phyloP scores from a whole-genome alignment of 2,113 vertebrate species.

The Callaeas wilsoni region DNA sequence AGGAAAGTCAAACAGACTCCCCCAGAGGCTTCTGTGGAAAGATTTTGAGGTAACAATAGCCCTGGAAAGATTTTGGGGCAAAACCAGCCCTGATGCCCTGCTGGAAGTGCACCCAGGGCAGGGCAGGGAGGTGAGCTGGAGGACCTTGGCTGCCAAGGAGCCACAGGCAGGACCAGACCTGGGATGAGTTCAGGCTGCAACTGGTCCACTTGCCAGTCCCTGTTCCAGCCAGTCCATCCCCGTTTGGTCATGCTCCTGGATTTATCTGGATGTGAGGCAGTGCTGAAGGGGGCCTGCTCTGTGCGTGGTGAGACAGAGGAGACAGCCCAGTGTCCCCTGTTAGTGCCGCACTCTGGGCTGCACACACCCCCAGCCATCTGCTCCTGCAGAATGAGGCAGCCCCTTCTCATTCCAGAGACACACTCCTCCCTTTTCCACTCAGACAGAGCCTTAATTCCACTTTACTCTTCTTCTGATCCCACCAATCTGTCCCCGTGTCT shows the following conservation, averaged over 20 bases:
- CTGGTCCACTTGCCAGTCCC: background rate
- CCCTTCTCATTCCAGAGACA: background rate
- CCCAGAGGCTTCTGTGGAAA: background rate
- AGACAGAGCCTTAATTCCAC: background rate
- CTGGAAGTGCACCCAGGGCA: background rate
- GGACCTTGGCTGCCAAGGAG: background rate
- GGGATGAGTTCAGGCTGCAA: background rate
- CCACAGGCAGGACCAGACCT: background rate
- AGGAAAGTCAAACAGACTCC: background rate
- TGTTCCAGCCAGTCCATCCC: background rate
- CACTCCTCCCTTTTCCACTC: background rate
- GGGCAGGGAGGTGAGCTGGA: background rate
- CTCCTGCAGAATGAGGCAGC: accelerated
- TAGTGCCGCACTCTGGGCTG: background rate
- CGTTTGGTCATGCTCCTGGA: background rate
- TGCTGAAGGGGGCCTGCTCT: background rate
- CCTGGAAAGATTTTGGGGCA: background rate
- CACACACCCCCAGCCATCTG: background rate
- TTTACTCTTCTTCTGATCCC: background rate
- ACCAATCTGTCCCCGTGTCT: background rate
- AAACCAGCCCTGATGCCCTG: background rate
- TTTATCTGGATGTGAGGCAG: background rate
- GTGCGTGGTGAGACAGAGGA: background rate
- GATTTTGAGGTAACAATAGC: background rate
- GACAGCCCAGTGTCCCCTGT: background rate